Evolutionary conservation across 2,797 vertebrate species (phyloP), one percentile per base, ranked within the genome.

Genomic region (Sebastes cheni): DNA sequence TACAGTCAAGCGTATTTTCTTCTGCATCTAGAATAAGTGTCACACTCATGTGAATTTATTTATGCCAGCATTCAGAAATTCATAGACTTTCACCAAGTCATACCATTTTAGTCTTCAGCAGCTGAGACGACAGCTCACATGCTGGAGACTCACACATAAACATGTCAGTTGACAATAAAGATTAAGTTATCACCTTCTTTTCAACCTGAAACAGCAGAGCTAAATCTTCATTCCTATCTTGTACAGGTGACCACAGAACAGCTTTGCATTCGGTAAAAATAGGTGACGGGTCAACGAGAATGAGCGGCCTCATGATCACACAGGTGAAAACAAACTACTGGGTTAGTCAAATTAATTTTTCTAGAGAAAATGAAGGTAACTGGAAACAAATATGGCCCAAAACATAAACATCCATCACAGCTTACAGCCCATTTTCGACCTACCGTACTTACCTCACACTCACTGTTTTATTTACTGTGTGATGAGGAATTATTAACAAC

Each of bases 41-140:
- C 23, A 80, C 72, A 65, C n/a, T 71, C 50, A 52, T 77, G 20
- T 73, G 46, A 67, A 74, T 85, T 72, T 36, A 62, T 83, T 72
- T 79, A 23, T 27, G 54, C 52, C 77, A 66, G 54, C 18, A 18
- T 67, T 80, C 46, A 77, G 23, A 75, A 62, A 72, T 72, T n/a
- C 55, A 71, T 58, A 30, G 59, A 72, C 30, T 83, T 60, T 74
- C 34, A 68, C 58, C 64, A 62, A 64, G 30, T 61, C 68, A 68
- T 71, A 70, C 23, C 20, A 29, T 71, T 83, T 80, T 34, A 54
- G 42, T 77, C n/a, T 67, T 23, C 52, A 69, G 76, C 61, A 29
- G 22, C n/a, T 42, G 20, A 69, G 58, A 54, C 54, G 58, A 68
- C 39, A 60, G 50, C 27, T 70, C 55, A 23, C 29, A 14, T 6